Evolutionary conservation across 1,140 invertebrate genomes (phyloP).

Genomic region (Heliconius nattereri): DNA sequence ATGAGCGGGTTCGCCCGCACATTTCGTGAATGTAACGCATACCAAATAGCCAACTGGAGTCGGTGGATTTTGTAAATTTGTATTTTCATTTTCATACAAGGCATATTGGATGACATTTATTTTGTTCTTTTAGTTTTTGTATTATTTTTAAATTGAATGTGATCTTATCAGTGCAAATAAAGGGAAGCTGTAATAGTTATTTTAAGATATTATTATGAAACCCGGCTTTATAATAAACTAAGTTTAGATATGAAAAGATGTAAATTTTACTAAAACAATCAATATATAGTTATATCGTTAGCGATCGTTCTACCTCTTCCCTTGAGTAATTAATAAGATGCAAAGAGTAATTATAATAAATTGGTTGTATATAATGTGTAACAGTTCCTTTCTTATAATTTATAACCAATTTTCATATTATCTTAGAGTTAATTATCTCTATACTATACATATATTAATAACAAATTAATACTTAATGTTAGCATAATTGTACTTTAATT

Average conservation of each 20-base stretch:
- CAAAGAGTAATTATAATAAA: neutral
- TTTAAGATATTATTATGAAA: too few relatives aligned
- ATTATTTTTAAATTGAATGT: neutral
- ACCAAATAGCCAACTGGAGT: constrained; percentile 29
- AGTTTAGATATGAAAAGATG: too few relatives aligned
- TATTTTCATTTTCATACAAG: neutral
- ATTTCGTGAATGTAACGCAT: constrained; percentile 37
- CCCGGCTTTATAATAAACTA: too few relatives aligned
- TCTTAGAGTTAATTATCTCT: too few relatives aligned
- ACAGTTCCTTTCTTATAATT: neutral
- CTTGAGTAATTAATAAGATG: neutral
- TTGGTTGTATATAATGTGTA: neutral
- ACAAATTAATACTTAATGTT: too few relatives aligned
- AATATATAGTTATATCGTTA: too few relatives aligned
- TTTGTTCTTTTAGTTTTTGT: neutral
- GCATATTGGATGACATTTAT: neutral
- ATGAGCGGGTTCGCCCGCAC: constrained; percentile 35
- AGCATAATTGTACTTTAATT: too few relatives aligned
- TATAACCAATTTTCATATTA: too few relatives aligned
- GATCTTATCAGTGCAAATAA: too few relatives aligned
- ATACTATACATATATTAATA: too few relatives aligned
- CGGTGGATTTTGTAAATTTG: constrained; percentile 14
- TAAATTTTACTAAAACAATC: too few relatives aligned
- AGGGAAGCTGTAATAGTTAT: too few relatives aligned
- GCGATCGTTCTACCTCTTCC: neutral